These are phyloP conservation scores for Todiramphus chloris DNA, from an alignment of 2,113 vertebrate genomes.

Conservation along the genomic window DNA sequence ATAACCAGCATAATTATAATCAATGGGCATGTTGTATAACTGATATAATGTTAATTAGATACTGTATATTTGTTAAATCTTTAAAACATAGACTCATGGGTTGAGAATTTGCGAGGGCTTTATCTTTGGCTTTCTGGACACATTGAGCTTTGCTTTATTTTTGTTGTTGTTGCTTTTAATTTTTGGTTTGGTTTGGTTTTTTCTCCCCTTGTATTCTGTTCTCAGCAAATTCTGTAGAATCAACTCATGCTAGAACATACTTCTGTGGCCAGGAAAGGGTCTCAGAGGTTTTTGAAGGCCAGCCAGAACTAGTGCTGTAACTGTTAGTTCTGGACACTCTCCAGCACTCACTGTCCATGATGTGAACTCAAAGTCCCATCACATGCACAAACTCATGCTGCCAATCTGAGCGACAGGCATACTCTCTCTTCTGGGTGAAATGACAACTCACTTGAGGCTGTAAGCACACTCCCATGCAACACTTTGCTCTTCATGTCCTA, in stretches of 20 bases:
- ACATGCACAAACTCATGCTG: not conserved
- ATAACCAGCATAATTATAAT: slow-evolving; percentile 53
- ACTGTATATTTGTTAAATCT: slow-evolving; percentile 62
- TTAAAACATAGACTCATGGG: slow-evolving; percentile 30
- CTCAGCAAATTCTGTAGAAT: not conserved
- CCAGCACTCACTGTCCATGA: not conserved
- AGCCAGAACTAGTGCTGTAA: not conserved
- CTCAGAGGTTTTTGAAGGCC: not conserved
- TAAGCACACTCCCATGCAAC: not conserved
- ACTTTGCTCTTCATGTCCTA: not conserved
- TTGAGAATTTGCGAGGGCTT: slow-evolving; percentile 58
- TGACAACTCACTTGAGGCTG: not conserved
- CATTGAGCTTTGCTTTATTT: not conserved
- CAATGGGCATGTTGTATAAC: slow-evolving; percentile 64
- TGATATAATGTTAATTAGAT: slow-evolving; percentile 61
- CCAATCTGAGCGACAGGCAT: fast-evolving
- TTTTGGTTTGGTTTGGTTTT: not conserved
- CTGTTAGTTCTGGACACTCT: not conserved
- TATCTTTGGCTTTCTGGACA: not conserved
- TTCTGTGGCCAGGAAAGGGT: not conserved
- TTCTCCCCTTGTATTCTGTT: not conserved
- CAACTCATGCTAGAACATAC: not conserved
- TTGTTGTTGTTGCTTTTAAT: not conserved
- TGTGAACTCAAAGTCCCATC: not conserved
- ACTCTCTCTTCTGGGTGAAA: not conserved